A percentile compares a stretch with the other conserved stretches of the same genome.
Conservation (phyloP, 2,797 vertebrate genomes). For the Thunnus albacares region DNA sequence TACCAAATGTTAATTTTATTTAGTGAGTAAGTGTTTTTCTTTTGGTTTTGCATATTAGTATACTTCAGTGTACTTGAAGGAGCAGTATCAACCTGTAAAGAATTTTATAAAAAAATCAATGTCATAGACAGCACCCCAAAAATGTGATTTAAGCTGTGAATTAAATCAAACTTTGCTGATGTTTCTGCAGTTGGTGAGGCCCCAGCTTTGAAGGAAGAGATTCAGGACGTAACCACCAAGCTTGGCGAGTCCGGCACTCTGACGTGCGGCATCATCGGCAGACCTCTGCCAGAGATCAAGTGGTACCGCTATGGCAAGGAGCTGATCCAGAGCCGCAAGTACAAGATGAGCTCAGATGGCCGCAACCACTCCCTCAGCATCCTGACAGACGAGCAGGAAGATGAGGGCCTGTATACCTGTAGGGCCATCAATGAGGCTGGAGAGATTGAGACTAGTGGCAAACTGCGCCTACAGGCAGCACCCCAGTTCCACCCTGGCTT, state of each 20-base stretch:
- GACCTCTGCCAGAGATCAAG: slow-evolving; percentile 98
- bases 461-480: slow-evolving; percentile 93
- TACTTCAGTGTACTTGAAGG: too few relatives aligned
- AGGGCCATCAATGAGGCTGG: slow-evolving; percentile 95
- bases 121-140: too few relatives aligned
- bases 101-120: too few relatives aligned
- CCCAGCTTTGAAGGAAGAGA: slow-evolving; percentile 92
- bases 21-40: too few relatives aligned
- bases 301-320: slow-evolving; percentile 99
- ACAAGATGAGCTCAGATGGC: slow-evolving; percentile 99
- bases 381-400: slow-evolving; percentile 97
- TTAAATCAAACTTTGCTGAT: slow-evolving; percentile 1
- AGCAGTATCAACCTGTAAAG: too few relatives aligned
- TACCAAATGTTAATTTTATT: too few relatives aligned
- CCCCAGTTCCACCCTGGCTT: slow-evolving; percentile 97
- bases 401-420: slow-evolving; percentile 98
- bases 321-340: slow-evolving; percentile 96
- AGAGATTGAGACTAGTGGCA: slow-evolving; percentile 96
- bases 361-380: slow-evolving; percentile 95
- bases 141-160: neutral
- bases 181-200: slow-evolving; percentile 92
- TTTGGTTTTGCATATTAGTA: too few relatives aligned
- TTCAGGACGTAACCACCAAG: slow-evolving; percentile 93
- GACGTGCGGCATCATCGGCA: slow-evolving; percentile 94
- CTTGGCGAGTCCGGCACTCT: slow-evolving; percentile 94